phyloP scores from a whole-genome alignment of 2,113 vertebrate genomes.

The Podilymbus podiceps region DNA sequence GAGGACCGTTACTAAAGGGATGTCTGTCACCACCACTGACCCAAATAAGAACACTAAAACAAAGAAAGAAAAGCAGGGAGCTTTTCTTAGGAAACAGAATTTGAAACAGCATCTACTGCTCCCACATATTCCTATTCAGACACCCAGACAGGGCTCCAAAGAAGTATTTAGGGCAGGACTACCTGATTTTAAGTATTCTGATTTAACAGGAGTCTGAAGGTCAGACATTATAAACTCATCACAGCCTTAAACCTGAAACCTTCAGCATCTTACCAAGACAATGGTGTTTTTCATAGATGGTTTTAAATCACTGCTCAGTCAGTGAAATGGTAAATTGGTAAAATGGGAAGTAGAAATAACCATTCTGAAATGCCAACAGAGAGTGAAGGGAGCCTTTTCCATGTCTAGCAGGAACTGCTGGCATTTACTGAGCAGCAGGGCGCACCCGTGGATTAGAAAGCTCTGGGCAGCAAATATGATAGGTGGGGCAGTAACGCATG shows the following conservation, averaged over 20 bases:
- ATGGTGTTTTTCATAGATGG: neutral
- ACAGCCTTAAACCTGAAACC: neutral
- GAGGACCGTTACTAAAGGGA: neutral
- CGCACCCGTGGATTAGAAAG: neutral
- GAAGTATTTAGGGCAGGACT: neutral
- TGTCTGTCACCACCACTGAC: neutral
- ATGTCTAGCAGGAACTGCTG: fast-evolving
- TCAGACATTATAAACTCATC: neutral
- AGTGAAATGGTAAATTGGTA: neutral
- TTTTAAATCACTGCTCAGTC: neutral
- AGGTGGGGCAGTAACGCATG: neutral
- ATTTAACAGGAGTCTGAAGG: neutral
- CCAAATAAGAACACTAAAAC: neutral
- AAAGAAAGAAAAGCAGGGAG: neutral
- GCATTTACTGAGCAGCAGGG: neutral
- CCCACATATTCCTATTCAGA: neutral
- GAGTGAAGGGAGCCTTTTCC: neutral
- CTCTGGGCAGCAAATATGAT: neutral
- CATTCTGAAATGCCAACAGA: fast-evolving
- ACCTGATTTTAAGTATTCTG: neutral
- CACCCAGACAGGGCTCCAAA: neutral
- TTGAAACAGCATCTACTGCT: neutral
- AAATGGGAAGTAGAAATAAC: neutral
- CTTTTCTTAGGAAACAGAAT: neutral
- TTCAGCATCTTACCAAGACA: neutral